These are phyloP conservation scores for Odontothrips loti DNA, from an alignment of 2,888 invertebrate genomes.

Conservation along the genomic window DNA sequence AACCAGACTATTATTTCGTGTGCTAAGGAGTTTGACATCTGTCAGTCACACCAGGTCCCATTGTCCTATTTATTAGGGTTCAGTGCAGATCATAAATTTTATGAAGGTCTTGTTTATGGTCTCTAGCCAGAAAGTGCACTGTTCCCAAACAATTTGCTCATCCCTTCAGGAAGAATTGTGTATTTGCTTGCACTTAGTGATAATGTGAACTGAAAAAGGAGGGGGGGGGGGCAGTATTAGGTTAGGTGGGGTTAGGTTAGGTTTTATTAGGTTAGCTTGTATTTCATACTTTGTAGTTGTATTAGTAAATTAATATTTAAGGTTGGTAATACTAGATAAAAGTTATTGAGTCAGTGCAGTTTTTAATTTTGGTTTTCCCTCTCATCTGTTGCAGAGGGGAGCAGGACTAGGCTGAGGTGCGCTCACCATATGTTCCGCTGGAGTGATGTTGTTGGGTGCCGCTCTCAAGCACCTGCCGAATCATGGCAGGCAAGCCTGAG, in stretches of 20 bases:
- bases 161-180: not conserved
- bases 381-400: not conserved
- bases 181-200: not conserved
- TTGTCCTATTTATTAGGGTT: conserved; percentile 8
- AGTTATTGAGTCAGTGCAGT: not conserved
- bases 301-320: too few relatives aligned
- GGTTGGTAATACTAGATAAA: too few relatives aligned
- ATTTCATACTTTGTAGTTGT: too few relatives aligned
- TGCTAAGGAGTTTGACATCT: not conserved
- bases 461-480: conserved; percentile 30
- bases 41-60: not conserved
- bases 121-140: not conserved
- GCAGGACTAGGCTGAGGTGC: conserved; percentile 18
- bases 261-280: not conserved
- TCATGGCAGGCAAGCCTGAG: conserved; percentile 36
- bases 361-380: not conserved
- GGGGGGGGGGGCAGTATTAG: not conserved
- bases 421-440: conserved; percentile 2
- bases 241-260: too few relatives aligned
- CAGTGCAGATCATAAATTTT: not conserved
- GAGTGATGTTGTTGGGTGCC: conserved; percentile 34
- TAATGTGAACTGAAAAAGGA: too few relatives aligned
- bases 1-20: not conserved
- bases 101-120: not conserved
- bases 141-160: not conserved